Conservation (phyloP, 2,797 vertebrate species). For the Alauda arvensis region DNA sequence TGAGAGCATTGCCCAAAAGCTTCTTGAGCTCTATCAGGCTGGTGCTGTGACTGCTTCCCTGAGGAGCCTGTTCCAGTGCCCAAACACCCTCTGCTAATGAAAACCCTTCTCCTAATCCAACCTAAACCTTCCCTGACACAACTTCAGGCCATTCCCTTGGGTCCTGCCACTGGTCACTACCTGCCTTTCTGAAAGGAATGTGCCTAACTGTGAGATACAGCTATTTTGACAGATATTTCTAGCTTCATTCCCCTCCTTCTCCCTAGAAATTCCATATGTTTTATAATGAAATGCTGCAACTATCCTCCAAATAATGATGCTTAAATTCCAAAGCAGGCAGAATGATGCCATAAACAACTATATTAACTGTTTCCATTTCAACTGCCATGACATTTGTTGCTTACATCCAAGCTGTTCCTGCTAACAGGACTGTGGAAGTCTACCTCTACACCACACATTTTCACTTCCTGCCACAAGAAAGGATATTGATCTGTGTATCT, state of each 20-base stretch:
- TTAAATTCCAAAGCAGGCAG: not conserved
- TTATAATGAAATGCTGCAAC: not conserved
- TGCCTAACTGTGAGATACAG: not conserved
- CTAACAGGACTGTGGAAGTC: not conserved
- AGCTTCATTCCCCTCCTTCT: not conserved
- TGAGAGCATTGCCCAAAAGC: not conserved
- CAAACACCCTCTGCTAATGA: not conserved
- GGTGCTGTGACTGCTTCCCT: not conserved
- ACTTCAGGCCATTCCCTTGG: not conserved
- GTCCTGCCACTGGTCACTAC: not conserved
- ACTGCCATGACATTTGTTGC: not conserved
- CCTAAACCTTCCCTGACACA: not conserved
- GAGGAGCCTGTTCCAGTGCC: not conserved
- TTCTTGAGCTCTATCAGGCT: not conserved
- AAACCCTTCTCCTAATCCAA: not conserved
- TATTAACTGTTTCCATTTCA: conserved; percentile 1
- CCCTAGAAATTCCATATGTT: not conserved
- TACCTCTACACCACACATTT: conserved; percentile 26
- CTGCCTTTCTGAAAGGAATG: not conserved
- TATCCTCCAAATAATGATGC: not conserved
- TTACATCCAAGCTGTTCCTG: not conserved
- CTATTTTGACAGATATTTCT: not conserved
- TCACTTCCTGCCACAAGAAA: conserved; percentile 43
- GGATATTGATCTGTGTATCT: conserved; percentile 53
- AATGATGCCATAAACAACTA: not conserved